Conservation (phyloP, 2,797 vertebrate genomes). For the Pampus argenteus region DNA sequence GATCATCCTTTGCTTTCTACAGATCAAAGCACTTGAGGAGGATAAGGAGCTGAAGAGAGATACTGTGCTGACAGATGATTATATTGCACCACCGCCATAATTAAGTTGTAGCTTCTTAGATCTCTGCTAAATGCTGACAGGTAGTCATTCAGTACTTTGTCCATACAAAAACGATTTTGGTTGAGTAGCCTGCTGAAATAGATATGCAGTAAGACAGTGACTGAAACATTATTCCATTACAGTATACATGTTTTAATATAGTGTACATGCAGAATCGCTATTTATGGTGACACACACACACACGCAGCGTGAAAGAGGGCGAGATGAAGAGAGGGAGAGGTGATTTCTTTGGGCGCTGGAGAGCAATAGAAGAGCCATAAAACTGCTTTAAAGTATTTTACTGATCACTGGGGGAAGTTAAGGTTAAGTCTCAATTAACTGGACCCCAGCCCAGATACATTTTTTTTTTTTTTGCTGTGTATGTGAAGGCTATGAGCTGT, state of each 20-base stretch:
- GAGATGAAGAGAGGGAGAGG: background rate
- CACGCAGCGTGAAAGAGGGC: background rate
- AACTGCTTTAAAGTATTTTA: conserved; percentile 41
- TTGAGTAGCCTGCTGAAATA: background rate
- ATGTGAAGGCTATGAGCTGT: background rate
- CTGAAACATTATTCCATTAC: background rate
- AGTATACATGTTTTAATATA: background rate
- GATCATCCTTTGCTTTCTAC: background rate
- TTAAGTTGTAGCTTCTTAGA: conserved; percentile 22
- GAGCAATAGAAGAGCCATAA: conserved; percentile 24
- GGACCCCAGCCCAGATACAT: background rate
- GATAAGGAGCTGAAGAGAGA: conserved; percentile 9
- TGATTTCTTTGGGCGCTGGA: conserved; percentile 18
- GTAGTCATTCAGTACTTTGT: background rate
- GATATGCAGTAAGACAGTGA: background rate
- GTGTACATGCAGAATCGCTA: background rate
- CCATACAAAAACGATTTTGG: background rate
- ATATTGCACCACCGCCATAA: conserved; percentile 11
- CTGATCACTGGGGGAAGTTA: conserved; percentile 18
- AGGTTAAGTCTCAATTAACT: conserved; percentile 24
- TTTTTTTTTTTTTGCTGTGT: background rate
- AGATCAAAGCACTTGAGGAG: conserved; percentile 3
- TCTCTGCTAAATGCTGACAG: background rate
- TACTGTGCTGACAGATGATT: background rate
- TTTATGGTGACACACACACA: background rate